Base-by-base conservation (phyloP, 2,888 invertebrate genomes). In the Gasteruption jaculator region DNA sequence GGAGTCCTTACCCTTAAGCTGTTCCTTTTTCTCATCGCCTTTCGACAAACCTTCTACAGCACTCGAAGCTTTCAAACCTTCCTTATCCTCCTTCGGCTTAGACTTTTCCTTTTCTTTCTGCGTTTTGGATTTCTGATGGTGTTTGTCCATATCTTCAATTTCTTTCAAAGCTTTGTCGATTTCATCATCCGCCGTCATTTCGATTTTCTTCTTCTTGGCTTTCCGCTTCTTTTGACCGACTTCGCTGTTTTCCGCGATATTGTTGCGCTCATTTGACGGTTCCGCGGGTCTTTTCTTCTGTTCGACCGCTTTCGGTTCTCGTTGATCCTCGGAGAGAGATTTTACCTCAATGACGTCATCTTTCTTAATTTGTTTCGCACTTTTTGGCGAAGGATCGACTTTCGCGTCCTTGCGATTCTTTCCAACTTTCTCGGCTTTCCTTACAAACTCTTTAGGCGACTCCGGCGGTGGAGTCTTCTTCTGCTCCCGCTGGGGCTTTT, bases 151-250 rank as follows among this genome's bases (percentile, higher is more conserved):
- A 26, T 60, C 61, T 24, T 67, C 67, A 27, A 74, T 74, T 56
- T 74, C 75, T 54, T 68, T 72, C 22, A 73, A 54, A 35, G 73
- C 73, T 48, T 70, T 70, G 42, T 75, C 75, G 35, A 74, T 72
- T 52, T 74, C 74, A 46, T 74, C 73, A 31, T 65, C 70, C 11
- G 57, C 45, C 3, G 54, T 48, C 41, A 61, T 62, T 15, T 61
- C 62, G 18, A 43, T 39, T 38, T 62, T 70, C 47, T 64, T 63
- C 14, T 41, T 31, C 35, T 63, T 69, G 52, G 64, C 65, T 39
- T 60, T 65, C 3, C 58, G 56, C 39, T 60, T 65, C 45, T 66
- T 67, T 26, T 62, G 60, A n/a, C 29, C 38, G 14, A 30, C 22
- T 7, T 10, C 6, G 18, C n/a, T 27, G n/a, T 11, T 2, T 4